Percentiles rank a stretch among this genome's conserved stretches.
Conservation (phyloP, 2,888 invertebrate species). For the Drosophila atroscutellata region DNA sequence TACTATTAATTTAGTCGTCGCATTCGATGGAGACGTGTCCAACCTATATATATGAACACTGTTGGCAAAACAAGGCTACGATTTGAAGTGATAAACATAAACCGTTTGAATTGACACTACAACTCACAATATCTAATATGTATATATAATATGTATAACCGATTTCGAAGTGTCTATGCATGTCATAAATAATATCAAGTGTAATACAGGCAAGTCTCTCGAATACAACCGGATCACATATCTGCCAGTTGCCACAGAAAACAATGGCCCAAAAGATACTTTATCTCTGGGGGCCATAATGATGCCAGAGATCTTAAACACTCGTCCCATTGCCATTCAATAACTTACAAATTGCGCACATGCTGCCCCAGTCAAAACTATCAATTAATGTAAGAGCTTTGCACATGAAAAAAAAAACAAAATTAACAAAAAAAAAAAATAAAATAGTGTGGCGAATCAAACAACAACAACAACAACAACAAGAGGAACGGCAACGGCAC, state of each 20-base stretch:
- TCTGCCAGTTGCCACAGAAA: not conserved
- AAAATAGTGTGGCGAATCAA: constrained; percentile 14
- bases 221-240: not conserved
- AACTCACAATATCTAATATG: not conserved
- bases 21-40: not conserved
- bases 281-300: constrained; percentile 16
- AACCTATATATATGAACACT: not conserved
- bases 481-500: constrained; percentile 7
- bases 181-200: not conserved
- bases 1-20: not conserved
- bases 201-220: not conserved
- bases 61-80: not conserved
- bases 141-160: not conserved
- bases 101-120: not conserved
- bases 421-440: not conserved
- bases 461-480: constrained; percentile 8
- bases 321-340: constrained; percentile 19
- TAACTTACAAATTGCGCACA: constrained; percentile 41
- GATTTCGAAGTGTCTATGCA: not conserved
- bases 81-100: not conserved
- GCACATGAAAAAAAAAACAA: constrained; percentile 7
- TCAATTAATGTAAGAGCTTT: constrained; percentile 53
- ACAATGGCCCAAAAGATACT: constrained; percentile 24
- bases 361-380: constrained; percentile 33
- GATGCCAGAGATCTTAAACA: constrained; percentile 29